Base-by-base conservation (phyloP, 1,140 invertebrate genomes). In the Acromyrmex charruanus region DNA sequence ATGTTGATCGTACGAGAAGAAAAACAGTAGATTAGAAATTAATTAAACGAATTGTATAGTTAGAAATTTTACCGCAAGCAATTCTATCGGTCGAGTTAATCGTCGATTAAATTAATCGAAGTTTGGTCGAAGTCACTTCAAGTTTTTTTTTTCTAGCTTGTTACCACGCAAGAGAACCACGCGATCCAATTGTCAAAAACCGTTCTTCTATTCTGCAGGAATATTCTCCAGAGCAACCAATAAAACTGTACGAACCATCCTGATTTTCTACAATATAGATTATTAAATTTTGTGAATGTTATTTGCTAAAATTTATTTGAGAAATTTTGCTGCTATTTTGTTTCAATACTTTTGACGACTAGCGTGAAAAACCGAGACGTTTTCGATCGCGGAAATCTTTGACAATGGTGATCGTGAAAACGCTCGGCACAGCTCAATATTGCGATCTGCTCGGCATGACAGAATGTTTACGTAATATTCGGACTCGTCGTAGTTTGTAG, bases 381-480 rank as follows among this genome's bases (percentile, higher is more conserved):
- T 25, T 2, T 74, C 39, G 44, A 69, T 28, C n/a, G 31, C 31
- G 0, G 88, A 68, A 39, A 89, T 68, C 31, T 58, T 68, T 25
- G 72, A 80, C 6, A 69, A n/a, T 12, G 87, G 3, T 12, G 87
- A 89, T 74, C 12, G 87, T n/a, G 44, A 69, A 49, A 89, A 89
- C 25, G 68, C 81, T 39, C n/a, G 51, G n/a, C 39, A 86, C 66
- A 89, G 35, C 25, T 86, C 77, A 28, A 61, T 58, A 31, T 31
- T 31, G 28, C 28, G 28, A 53, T 88, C 59, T 1, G n/a, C 80
- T 49, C 25, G 14, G 31, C 63, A 12, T 53, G 89, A 90, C 44
- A 89, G 44, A 66, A 89, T 77, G n/a, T 88, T 92, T 12, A 92
- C 77, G 75, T 91, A 92, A 87, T 92, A 92, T 28, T 92, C 90